Evolutionary conservation across 1,140 invertebrate species (phyloP), one percentile per base, ranked within the genome.

Genomic region (Eulimnadia texana): DNA sequence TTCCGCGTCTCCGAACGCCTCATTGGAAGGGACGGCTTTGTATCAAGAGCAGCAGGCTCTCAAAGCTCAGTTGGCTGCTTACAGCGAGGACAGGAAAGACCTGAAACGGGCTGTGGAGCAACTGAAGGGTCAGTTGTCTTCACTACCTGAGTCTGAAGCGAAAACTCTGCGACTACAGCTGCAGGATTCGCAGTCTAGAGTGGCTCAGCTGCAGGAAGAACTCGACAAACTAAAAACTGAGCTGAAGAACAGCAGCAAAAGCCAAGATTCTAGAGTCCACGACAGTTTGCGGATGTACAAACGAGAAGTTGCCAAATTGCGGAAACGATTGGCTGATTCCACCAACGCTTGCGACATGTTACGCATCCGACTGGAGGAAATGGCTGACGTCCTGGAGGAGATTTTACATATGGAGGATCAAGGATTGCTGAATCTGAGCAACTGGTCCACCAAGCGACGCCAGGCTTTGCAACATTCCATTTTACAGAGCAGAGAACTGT

Each of bases 361-460:
- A 20, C 80, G 80, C 16, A 77, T 73, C 28, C 75, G 83, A 3
- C 69, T 87, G 25, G 82, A 85, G 68, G 84, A 85, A 65, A 69
- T 87, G 61, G 81, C 83, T 1, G 77, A 78, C 52, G 86, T 87
- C 67, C 71, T 87, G 16, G 82, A 85, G 66, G 83, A 82, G 47
- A 71, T 87, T 52, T 68, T 87, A 6, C 80, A 79, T 57, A 77
- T 84, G 64, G 82, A 82, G 64, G 64, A 77, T 47, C 72, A 60
- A 25, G 68, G 67, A 20, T 20, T 66, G 13, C 65, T 69, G n/a
- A 64, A 66, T 51, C 54, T 80, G 1, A 66, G 79, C 13, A 73
- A 76, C 47, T 71, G 74, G 16, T 64, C 81, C 24, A 69, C 68
- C 1, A 73, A 77, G 63, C 73, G 77, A 33, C 72, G 76, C 3